Base-by-base conservation (phyloP, 2,797 vertebrate genomes). In the Pipistrellus pipistrellus region DNA sequence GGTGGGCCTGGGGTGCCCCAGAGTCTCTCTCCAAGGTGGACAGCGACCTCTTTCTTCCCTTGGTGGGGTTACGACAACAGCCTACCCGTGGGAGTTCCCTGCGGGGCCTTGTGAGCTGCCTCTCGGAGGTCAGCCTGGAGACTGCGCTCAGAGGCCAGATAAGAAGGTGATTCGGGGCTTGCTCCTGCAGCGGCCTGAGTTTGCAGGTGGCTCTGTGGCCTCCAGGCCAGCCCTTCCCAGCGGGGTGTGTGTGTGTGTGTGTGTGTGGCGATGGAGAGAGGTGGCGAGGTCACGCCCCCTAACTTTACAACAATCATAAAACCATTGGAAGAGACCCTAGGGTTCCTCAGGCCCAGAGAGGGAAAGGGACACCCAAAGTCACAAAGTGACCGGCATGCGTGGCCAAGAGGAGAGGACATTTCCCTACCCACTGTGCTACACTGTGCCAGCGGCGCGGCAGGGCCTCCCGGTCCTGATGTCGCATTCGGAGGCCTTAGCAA, bases 241-340 rank as follows among this genome's bases (percentile, higher is more conserved):
- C 41, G 62, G 62, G 73, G 44, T n/a, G n/a, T n/a, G n/a, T n/a
- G n/a, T n/a, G n/a, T n/a, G n/a, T n/a, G n/a, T n/a, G n/a, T n/a
- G n/a, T n/a, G n/a, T n/a, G n/a, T n/a, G 62, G 48, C 5, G 46
- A 1, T 9, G 30, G 53, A 62, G 84, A 27, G 51, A 48, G 78
- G 44, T 73, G 57, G 84, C n/a, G 51, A 48, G 78, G 51, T 73
- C 27, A 92, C 18, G 55, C 41, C 62, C 41, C 46, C 25, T 69
- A 68, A 76, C 69, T 68, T 85, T n/a, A 64, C 75, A 95, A 80
- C 76, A 88, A 35, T 90, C 72, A 76, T 7, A 77, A 76, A 95
- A 78, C 35, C 78, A 90, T 21, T 86, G 66, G 73, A 69, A 90
- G 51, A 53, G 41, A 51, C 15, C 17, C 73, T 41, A 21, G 32